Conservation (phyloP, 2,113 vertebrate genomes). For the Kobus ellipsiprymnus region DNA sequence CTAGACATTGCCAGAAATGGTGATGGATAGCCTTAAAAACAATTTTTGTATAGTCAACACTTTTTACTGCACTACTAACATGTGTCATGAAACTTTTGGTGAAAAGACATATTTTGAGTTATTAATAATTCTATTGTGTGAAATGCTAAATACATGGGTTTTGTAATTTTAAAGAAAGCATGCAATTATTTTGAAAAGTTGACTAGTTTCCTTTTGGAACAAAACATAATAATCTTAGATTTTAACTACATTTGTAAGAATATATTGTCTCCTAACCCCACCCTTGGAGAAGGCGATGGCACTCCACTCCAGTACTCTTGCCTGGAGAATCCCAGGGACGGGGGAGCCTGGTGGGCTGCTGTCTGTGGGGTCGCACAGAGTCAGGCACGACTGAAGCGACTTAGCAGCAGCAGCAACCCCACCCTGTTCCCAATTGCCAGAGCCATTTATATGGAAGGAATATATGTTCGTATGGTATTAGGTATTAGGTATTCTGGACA, state of each 20-base stretch:
- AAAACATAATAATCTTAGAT: not conserved
- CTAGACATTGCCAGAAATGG: not conserved
- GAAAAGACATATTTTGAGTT: not conserved
- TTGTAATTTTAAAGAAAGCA: not conserved
- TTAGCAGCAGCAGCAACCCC: too few species aligned
- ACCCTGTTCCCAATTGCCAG: not conserved
- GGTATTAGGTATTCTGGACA: not conserved
- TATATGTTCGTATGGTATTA: not conserved
- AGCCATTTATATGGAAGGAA: not conserved
- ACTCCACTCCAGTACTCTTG: too few species aligned
- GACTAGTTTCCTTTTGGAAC: not conserved
- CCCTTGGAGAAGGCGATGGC: too few species aligned
- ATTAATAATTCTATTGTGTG: not conserved
- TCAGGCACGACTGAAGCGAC: too few species aligned
- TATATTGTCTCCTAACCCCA: not conserved
- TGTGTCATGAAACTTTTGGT: not conserved
- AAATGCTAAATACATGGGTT: not conserved
- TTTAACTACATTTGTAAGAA: not conserved
- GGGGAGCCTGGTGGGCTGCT: too few species aligned
- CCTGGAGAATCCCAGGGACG: too few species aligned
- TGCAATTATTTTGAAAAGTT: not conserved
- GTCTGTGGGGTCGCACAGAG: too few species aligned
- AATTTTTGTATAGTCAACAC: not conserved
- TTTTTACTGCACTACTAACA: not conserved
- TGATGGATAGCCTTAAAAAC: not conserved